Evolutionary conservation across 2,113 vertebrate species (phyloP).

Genomic region (Porphyrio hochstetteri): DNA sequence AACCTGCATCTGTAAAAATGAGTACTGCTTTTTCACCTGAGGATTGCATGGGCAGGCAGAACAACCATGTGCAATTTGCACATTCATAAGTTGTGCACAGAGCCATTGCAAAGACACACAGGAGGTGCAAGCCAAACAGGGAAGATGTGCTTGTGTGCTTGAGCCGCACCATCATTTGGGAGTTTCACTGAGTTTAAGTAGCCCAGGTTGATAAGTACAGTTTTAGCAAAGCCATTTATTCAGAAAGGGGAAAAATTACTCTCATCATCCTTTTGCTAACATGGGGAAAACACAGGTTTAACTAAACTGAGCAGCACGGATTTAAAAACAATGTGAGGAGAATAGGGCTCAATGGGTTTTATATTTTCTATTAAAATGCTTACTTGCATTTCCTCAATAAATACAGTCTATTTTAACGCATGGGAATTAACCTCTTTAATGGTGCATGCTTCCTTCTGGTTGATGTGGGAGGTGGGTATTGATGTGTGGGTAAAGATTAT

Average conservation of each 20-base stretch:
- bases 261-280: neutral
- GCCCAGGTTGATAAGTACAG: neutral
- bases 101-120: rapidly evolving
- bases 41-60: neutral
- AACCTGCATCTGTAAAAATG: neutral
- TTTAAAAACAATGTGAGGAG: slow-evolving; percentile 19
- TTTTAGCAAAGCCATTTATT: neutral
- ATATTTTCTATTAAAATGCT: slow-evolving; percentile 61
- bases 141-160: neutral
- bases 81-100: neutral
- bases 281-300: neutral
- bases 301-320: neutral
- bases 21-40: slow-evolving; percentile 15
- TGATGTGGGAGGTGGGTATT: slow-evolving; percentile 45
- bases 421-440: slow-evolving; percentile 60
- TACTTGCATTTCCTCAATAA: slow-evolving; percentile 52
- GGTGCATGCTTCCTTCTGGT: slow-evolving; percentile 49
- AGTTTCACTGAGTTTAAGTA: neutral
- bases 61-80: neutral
- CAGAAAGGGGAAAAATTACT: neutral
- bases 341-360: slow-evolving; percentile 21
- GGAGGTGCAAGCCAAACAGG: neutral
- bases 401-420: neutral
- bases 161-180: neutral
- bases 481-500: slow-evolving; percentile 63